Evolutionary conservation across 2,797 vertebrate genomes (phyloP), one percentile per base, ranked within the genome.

Genomic region (Macroramphosus scolopax): DNA sequence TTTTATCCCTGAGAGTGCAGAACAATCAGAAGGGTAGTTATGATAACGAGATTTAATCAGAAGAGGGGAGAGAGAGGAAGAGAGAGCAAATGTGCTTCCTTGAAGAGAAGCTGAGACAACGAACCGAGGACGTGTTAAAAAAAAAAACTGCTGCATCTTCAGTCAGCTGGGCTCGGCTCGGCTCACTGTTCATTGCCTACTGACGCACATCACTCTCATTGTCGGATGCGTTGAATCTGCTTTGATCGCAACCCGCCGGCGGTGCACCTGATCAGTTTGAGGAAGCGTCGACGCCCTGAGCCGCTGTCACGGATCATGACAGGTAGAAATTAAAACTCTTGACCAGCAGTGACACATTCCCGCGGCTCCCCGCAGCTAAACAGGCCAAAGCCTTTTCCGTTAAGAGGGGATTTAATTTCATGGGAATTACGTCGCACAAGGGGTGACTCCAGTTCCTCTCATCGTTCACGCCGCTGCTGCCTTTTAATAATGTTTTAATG

Each of bases 201-300:
- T 8, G 33, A 25, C 11, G 41, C 20, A 12, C 20, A 22, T 22
- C 20, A 22, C 20, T 22, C 20, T 3, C 6, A 6, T 22, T 3
- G 20, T 22, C 20, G 3, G 20, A 22, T 22, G 20, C 3, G 3
- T 22, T 6, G 20, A 53, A 50, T 30, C 22, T 15, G 9, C 37
- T 67, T 74, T 67, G 65, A 69, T 65, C 54, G 63, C 46, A 31
- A 48, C n/a, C 72, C 4, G 16, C 51, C 17, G 4, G 69, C 8
- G 4, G 49, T 49, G 64, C 7, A 25, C 58, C 18, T 67, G 65
- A 77, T 75, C 70, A 64, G 51, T 38, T 6, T 2, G 14, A 30
- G 28, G 26, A 53, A 35, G 38, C 43, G 72, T 51, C 41, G 52
- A 53, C 0, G 38, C 68, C 43, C 31, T 5, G 12, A 59, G 64